These are phyloP conservation scores for Bungarus multicinctus DNA, from an alignment of 2,113 vertebrate species.

Conservation along the genomic window DNA sequence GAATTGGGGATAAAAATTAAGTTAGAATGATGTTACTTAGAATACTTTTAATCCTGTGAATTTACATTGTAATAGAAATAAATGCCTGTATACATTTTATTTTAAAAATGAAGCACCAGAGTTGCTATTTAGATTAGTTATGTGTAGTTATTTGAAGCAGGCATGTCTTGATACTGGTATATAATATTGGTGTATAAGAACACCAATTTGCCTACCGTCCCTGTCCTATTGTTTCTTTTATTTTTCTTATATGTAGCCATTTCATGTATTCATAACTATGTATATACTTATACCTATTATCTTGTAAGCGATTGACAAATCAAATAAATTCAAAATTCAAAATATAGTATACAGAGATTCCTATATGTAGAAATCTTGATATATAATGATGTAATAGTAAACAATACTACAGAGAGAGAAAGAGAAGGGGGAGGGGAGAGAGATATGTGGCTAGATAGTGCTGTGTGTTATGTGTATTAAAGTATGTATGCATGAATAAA, in stretches of 20 bases:
- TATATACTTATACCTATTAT: too few species aligned
- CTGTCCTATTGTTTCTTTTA: too few species aligned
- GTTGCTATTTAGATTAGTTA: background rate
- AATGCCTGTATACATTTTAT: background rate
- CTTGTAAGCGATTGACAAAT: too few species aligned
- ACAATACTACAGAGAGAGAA: background rate
- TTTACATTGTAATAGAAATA: background rate
- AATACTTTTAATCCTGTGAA: background rate
- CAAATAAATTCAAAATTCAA: too few species aligned
- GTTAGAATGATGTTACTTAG: background rate
- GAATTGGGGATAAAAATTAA: background rate
- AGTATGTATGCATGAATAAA: background rate
- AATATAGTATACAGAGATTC: background rate
- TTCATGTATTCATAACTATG: too few species aligned
- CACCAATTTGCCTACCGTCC: too few species aligned
- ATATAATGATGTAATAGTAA: background rate
- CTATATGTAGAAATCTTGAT: background rate
- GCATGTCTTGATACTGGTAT: background rate
- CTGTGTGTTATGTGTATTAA: background rate
- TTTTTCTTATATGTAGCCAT: too few species aligned
- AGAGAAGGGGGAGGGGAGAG: background rate
- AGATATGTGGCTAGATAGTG: background rate
- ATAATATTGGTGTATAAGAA: too few species aligned
- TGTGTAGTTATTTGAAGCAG: background rate
- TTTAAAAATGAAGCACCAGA: background rate